These are phyloP conservation scores for Notodonta dromedarius DNA, from an alignment of 2,888 invertebrate genomes.

Conservation along the genomic window DNA sequence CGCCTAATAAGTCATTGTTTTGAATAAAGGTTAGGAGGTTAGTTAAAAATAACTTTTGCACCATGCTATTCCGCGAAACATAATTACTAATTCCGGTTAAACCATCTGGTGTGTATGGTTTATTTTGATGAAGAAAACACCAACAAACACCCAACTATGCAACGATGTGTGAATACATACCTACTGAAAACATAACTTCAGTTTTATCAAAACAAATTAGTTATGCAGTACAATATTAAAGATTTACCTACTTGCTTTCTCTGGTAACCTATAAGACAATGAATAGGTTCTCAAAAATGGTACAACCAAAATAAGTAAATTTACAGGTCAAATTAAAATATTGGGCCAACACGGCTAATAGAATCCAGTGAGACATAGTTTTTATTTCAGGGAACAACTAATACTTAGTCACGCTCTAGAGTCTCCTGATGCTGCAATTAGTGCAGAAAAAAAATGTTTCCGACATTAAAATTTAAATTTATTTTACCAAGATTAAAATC, in stretches of 20 bases:
- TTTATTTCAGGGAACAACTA: too few species aligned
- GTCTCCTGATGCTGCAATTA: neutral
- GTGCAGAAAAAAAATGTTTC: neutral
- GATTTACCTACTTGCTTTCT: too few species aligned
- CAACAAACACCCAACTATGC: neutral
- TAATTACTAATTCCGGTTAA: constrained; percentile 22
- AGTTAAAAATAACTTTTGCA: constrained; percentile 30
- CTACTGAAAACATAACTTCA: neutral
- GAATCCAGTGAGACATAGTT: too few species aligned
- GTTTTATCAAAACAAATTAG: neutral
- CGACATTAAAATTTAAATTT: neutral
- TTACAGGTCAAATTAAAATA: too few species aligned
- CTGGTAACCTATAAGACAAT: too few species aligned
- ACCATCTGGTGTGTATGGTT: constrained; percentile 15
- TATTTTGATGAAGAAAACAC: constrained; percentile 3
- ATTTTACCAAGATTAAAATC: constrained; percentile 14
- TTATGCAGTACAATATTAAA: neutral
- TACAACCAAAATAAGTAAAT: too few species aligned
- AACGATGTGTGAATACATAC: neutral
- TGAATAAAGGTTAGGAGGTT: constrained; percentile 30
- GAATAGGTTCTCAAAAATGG: too few species aligned
- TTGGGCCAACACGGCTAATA: too few species aligned
- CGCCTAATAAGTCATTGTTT: constrained; percentile 3
- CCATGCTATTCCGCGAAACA: constrained; percentile 26
- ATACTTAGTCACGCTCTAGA: too few species aligned